Conservation (phyloP, 2,888 invertebrate genomes). For the Dryobota labecula region DNA sequence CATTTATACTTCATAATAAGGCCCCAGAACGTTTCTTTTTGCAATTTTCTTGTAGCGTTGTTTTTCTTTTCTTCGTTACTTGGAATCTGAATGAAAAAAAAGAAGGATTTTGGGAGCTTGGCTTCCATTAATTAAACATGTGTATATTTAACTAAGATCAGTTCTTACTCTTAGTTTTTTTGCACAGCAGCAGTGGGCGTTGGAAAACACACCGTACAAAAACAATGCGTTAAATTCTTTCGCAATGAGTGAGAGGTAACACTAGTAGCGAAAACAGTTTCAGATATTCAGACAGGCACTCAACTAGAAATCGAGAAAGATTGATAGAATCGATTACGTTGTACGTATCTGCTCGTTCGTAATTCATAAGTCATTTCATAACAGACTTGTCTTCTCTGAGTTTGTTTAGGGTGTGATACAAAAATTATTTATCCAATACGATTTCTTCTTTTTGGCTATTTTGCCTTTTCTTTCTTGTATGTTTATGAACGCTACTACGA, state of each 20-base stretch:
- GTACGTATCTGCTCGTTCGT: slow-evolving; percentile 40
- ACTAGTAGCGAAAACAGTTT: slow-evolving; percentile 17
- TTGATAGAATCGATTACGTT: slow-evolving; percentile 62
- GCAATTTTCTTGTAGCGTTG: neutral
- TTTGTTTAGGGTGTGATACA: slow-evolving; percentile 17
- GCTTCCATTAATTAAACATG: neutral
- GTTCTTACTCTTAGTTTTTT: slow-evolving; percentile 12
- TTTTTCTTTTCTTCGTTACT: neutral
- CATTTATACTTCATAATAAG: too few species aligned
- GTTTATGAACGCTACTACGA: slow-evolving; percentile 4
- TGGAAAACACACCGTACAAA: slow-evolving; percentile 12
- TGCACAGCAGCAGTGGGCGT: neutral
- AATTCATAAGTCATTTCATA: slow-evolving; percentile 12
- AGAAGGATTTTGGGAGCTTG: neutral
- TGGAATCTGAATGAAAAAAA: neutral
- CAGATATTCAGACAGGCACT: slow-evolving; percentile 46
- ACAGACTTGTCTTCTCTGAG: slow-evolving; percentile 21
- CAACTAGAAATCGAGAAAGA: slow-evolving; percentile 63
- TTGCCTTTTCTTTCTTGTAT: neutral
- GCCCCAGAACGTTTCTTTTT: too few species aligned
- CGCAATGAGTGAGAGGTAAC: slow-evolving; percentile 14
- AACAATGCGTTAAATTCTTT: slow-evolving; percentile 35
- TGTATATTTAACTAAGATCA: neutral
- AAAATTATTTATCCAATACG: slow-evolving; percentile 18
- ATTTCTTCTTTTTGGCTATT: slow-evolving; percentile 22